Evolutionary conservation across 1,140 invertebrate genomes (phyloP).

Genomic region (Solenopsis invicta): DNA sequence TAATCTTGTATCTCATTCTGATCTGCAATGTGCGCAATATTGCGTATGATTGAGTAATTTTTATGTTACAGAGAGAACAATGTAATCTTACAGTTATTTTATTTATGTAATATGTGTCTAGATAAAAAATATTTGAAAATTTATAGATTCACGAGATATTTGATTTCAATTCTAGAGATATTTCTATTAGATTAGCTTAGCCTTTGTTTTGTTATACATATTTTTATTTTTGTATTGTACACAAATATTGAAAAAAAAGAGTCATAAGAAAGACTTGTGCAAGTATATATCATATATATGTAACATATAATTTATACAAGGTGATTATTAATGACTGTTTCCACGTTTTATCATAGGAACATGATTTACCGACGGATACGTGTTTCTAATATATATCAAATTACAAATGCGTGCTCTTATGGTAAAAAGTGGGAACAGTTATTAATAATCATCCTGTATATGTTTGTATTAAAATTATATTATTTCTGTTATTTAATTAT

Average conservation of each 20-base stretch:
- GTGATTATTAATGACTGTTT: too few relatives aligned
- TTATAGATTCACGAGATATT: not conserved
- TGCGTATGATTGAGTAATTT: not conserved
- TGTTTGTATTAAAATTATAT: not conserved
- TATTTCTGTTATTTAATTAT: not conserved
- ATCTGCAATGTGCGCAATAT: not conserved
- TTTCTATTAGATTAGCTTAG: not conserved
- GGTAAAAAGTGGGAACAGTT: too few relatives aligned
- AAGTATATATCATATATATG: too few relatives aligned
- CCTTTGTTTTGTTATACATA: not conserved
- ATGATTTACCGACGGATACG: too few relatives aligned
- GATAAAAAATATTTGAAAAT: not conserved
- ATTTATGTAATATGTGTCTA: not conserved
- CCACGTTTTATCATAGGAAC: too few relatives aligned
- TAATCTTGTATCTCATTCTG: conserved; percentile 1
- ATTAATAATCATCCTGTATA: too few relatives aligned
- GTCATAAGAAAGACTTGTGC: not conserved
- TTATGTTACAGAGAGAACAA: not conserved
- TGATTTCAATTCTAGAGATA: conserved; percentile 9
- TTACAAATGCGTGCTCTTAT: too few relatives aligned
- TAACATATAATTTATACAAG: too few relatives aligned
- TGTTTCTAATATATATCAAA: too few relatives aligned
- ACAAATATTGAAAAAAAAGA: not conserved
- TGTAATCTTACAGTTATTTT: not conserved
- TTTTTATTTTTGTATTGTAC: not conserved